A percentile compares a stretch with the other conserved stretches of the same genome.
These are phyloP conservation scores for Anthrax anthrax DNA, from an alignment of 2,888 invertebrate genomes.

Conservation along the genomic window DNA sequence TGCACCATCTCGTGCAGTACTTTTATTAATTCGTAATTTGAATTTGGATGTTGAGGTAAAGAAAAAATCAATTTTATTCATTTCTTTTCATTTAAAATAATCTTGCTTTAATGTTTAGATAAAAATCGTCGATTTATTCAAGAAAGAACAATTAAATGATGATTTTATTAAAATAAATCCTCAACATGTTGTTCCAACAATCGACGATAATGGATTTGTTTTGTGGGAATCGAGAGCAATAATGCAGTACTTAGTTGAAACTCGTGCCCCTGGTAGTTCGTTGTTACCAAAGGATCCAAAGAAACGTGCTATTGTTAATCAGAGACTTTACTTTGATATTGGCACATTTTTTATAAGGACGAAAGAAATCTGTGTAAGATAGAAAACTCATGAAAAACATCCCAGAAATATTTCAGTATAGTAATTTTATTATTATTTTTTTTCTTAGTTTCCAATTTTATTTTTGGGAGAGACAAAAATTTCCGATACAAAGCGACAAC, in stretches of 20 bases:
- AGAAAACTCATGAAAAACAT: too few species aligned
- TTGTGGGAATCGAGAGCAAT: constrained; percentile 57
- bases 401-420: too few species aligned
- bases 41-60: constrained; percentile 38
- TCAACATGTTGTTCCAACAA: constrained; percentile 51
- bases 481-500: constrained; percentile 37
- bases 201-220: constrained; percentile 49
- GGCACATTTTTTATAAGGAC: constrained; percentile 47
- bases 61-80: too few species aligned
- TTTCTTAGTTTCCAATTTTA: constrained; percentile 43
- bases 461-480: constrained; percentile 43
- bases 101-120: constrained; percentile 20
- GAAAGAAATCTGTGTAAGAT: constrained; percentile 42
- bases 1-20: constrained; percentile 46
- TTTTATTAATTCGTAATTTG: constrained; percentile 43
- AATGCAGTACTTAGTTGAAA: constrained; percentile 45
- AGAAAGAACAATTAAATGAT: constrained; percentile 43
- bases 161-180: constrained; percentile 47
- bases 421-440: too few species aligned
- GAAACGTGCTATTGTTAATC: constrained; percentile 43
- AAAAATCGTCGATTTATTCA: constrained; percentile 40
- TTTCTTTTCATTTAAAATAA: too few species aligned
- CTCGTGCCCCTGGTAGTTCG: constrained; percentile 36
- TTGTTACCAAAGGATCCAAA: constrained; percentile 46
- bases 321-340: constrained; percentile 47